Base-by-base conservation (phyloP, 2,797 vertebrate species). In the Anableps anableps region DNA sequence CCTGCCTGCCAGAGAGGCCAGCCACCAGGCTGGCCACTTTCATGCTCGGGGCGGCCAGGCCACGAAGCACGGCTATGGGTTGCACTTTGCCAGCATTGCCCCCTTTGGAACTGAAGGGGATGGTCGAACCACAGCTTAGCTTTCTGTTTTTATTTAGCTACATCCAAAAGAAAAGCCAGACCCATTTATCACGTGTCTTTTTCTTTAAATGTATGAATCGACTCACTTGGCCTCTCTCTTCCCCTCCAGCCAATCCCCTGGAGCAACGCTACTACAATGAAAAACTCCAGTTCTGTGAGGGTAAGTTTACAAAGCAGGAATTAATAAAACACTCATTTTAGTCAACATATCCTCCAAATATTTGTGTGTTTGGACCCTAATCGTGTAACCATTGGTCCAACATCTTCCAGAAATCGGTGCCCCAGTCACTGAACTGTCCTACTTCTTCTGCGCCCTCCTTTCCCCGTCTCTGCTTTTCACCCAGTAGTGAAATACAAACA, bases 191-290 rank as follows among this genome's bases (percentile, higher is more conserved):
- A 4, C 51, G 41, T 26, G 66, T 41, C 14, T 77, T 79, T 75
- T 72, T 66, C 1, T 79, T n/a, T 72, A 72, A 66, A 75, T 31
- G 31, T 68, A 21, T 55, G n/a, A 78, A 70, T 70, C 19, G 62
- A 5, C 53, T 76, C 8, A 68, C 58, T 34, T 85, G 16, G 50
- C 50, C 58, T 83, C 85, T 85, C 88, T 78, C 8, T n/a, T n/a
- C 47, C 86, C 45, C 89, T 82, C 48, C 86, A 97, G 96, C 89
- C 21, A 83, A 81, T 87, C 76, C 88, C 74, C 83, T 90, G 84
- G 96, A 97, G 75, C 93, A 94, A 92, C 94, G 95, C 93, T 96
- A 96, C 93, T 96, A 97, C 94, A 96, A 94, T 86, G 97, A 97
- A 89, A 98, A 97, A 92, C 96, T 96, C 83, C 94, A 96, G 62